Evolutionary conservation across 2,113 vertebrate genomes (phyloP).

Genomic region (Tetraodon nigroviridis): DNA sequence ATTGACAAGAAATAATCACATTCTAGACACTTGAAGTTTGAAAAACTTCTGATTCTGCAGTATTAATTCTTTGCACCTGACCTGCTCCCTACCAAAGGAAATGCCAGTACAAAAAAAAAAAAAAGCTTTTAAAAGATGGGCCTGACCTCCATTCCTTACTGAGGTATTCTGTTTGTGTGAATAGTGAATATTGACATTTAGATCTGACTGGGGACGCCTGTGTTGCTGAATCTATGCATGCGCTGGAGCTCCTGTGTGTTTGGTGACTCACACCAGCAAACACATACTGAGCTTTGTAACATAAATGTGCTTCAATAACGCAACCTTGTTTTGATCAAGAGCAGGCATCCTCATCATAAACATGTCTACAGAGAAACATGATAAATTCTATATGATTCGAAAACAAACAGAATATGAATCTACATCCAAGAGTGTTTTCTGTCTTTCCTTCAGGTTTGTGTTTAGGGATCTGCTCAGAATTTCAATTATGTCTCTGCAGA

Average conservation of each 20-base stretch:
- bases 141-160: constrained; percentile 35
- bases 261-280: background rate
- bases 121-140: constrained; percentile 41
- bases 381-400: background rate
- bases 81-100: constrained; percentile 21
- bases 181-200: constrained; percentile 58
- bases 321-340: background rate
- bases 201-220: constrained; percentile 31
- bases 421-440: background rate
- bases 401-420: background rate
- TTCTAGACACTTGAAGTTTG: too few relatives aligned
- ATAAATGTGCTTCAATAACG: background rate
- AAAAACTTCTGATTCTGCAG: too few relatives aligned
- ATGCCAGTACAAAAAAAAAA: constrained; percentile 11
- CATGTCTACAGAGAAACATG: background rate
- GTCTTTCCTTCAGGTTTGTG: constrained; percentile 30
- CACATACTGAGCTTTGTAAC: background rate
- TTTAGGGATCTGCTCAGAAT: constrained; percentile 39
- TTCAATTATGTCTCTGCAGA: constrained; percentile 32
- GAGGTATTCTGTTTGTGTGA: constrained; percentile 44
- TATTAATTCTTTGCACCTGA: background rate
- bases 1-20: constrained; percentile 18
- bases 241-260: constrained; percentile 28
- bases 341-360: background rate
- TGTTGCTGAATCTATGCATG: constrained; percentile 43